Conservation (phyloP, 2,888 invertebrate species). For the Chaetogeoica ovagalla region DNA sequence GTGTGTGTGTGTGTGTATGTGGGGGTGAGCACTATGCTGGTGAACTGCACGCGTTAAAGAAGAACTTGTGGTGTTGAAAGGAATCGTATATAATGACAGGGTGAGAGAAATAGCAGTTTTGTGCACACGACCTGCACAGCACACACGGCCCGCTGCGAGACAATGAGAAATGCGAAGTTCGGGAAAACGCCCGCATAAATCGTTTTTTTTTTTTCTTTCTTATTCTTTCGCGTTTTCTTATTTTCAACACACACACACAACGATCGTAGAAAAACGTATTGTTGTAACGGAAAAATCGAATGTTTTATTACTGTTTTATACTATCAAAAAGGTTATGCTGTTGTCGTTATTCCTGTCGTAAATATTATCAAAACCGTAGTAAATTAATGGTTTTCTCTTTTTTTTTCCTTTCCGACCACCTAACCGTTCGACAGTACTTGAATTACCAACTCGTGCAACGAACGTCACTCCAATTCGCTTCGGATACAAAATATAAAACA, state of each 20-base stretch:
- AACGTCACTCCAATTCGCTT: too few relatives aligned
- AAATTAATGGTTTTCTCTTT: constrained; percentile 1
- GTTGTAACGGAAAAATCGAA: constrained; percentile 49
- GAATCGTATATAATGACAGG: background rate
- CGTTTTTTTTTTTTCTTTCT: constrained; percentile 24
- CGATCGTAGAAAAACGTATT: constrained; percentile 38
- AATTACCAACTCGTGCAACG: too few relatives aligned
- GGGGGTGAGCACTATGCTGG: background rate
- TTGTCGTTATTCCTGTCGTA: constrained; percentile 40
- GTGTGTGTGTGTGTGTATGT: too few relatives aligned
- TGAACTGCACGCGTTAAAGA: constrained; percentile 8
- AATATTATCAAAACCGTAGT: constrained; percentile 22
- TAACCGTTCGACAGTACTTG: background rate
- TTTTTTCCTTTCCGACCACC: background rate
- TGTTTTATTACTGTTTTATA: constrained; percentile 50
- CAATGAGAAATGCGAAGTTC: constrained; percentile 50
- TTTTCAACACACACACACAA: background rate
- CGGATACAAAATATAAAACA: too few relatives aligned
- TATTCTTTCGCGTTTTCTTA: constrained; percentile 28
- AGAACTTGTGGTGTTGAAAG: constrained; percentile 18
- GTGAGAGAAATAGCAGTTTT: constrained; percentile 43
- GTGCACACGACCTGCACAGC: constrained; percentile 24
- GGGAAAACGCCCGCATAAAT: constrained; percentile 52
- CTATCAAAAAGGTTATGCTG: constrained; percentile 42
- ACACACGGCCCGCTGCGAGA: constrained; percentile 18